A percentile compares a stretch with the other conserved stretches of the same genome.
These are phyloP conservation scores for Nasonia vitripennis DNA, from an alignment of 1,140 invertebrate species.

Conservation along the genomic window DNA sequence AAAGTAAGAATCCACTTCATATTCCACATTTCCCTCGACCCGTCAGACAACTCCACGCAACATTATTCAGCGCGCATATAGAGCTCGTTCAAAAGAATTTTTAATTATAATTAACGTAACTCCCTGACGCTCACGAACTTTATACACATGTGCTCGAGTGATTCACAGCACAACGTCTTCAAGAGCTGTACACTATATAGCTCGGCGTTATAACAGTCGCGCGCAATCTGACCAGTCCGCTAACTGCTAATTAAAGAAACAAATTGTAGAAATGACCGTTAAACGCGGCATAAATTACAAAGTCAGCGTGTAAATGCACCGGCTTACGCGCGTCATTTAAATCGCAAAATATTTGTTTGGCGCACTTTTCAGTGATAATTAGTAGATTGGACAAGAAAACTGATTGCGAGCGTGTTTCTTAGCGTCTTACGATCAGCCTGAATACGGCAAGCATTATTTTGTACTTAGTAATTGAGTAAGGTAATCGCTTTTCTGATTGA, in stretches of 20 bases:
- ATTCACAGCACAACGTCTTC: conserved; percentile 46
- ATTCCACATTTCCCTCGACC: too few species aligned
- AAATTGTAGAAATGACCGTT: conserved; percentile 8
- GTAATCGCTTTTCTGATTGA: too few species aligned
- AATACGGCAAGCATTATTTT: too few species aligned
- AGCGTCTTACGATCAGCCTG: too few species aligned
- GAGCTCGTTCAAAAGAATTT: conserved; percentile 41
- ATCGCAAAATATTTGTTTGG: too few species aligned
- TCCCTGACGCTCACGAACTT: conserved; percentile 55
- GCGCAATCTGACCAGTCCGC: conserved; percentile 1
- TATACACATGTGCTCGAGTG: conserved; percentile 49
- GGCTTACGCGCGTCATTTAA: neutral
- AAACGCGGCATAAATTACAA: conserved; percentile 7
- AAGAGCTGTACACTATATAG: neutral
- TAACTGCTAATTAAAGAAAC: neutral
- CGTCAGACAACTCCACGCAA: too few species aligned
- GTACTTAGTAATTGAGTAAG: too few species aligned
- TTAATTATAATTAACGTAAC: conserved; percentile 62
- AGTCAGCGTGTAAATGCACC: neutral
- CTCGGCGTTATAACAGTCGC: neutral
- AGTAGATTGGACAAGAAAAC: too few species aligned
- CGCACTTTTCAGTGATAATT: too few species aligned
- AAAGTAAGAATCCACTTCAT: too few species aligned
- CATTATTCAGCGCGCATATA: neutral
- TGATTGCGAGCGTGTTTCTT: too few species aligned